Base-by-base conservation (phyloP, 2,888 invertebrate genomes). In the Macrophya annulata region DNA sequence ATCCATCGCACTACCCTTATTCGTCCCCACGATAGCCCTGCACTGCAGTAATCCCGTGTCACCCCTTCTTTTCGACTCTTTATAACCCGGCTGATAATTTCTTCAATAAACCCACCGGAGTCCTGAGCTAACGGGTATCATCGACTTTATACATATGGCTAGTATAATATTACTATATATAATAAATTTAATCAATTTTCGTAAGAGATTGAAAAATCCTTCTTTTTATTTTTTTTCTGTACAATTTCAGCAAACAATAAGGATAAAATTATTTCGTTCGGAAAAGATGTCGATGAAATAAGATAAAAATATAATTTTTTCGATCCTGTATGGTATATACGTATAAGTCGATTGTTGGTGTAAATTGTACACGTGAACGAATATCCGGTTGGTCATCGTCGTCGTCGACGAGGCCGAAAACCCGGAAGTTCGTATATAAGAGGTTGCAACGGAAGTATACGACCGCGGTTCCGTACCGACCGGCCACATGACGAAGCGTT, bases 41-140 rank as follows among this genome's bases (percentile, higher is more conserved):
- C 77, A 51, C 31, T 77, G 77, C 51, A 77, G 48, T 55, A 51
- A 77, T 77, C 37, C 51, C 51, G 17, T n/a, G 4, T 6, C 25
- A 37, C 77, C 77, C 55, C 55, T 17, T 9, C 31, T 31, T 12
- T 31, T 15, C 48, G 4, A 45, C 45, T 45, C 25, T 48, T 8
- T n/a, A 9, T 72, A 8, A n/a, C n/a, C n/a, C 71, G 71, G n/a
- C 71, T n/a, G 71, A 37, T 25, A 9, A 25, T 62, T 25, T 25
- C 62, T 62, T 62, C 62, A 6, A 48, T 48, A 48, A 48, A 48
- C 48, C 48, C 48, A 3, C 4, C 48, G 48, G 48, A 3, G 31
- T 1, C 31, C 31, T 31, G 31, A 31, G 31, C 31, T 31, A 2
- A 31, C n/a, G n/a, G n/a, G n/a, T n/a, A n/a, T n/a, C n/a, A n/a